Base-by-base conservation (phyloP, 2,888 invertebrate genomes). In the Hirtodrosophila confusa region DNA sequence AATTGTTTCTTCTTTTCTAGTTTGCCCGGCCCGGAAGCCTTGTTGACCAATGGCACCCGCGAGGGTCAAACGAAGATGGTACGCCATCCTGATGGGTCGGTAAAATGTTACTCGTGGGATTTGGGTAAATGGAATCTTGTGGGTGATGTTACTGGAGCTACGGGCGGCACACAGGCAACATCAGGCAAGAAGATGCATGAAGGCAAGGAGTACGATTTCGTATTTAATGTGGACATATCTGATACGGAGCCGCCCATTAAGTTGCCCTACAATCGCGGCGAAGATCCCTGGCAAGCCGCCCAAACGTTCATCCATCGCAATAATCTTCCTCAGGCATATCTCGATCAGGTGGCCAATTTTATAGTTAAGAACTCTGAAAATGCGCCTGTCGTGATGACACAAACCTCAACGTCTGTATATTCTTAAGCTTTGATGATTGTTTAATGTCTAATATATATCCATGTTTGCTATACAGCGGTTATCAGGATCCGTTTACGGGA, bases 181-280 rank as follows among this genome's bases (percentile, higher is more conserved):
- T 93, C 94, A 0, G 96, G 96, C 24, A 97, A 97, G 91, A 95
- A 95, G 5, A 92, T 96, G 86, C 94, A 94, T 88, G 95, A 98
- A 89, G 98, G 98, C 78, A 95, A 96, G 70, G 96, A 97, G 87
- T 99, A 98, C 89, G 99, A 99, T 92, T 98, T 94, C 92, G 98
- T 99, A 29, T 99, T 99, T 91, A 95, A 95, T 74, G 97, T 99
- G n/a, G 98, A 98, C 86, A 95, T 99, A 56, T 96, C 98, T 88
- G 98, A 98, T 88, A 97, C 96, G 0, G 94, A 94, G 47, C 97
- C 97, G 0, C 94, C 97, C 0, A 92, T 98, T 12, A 98, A 99
- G 90, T 92, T 99, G 71, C 98, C 98, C 0, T 99, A 95, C 90
- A 98, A 99, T 91, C 93, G 93, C 64, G 94, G 93, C 17, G 97